Percentiles rank a stretch among this genome's conserved stretches.
phyloP scores from a whole-genome alignment of 2,888 invertebrate genomes.

The Agrotis clavis region DNA sequence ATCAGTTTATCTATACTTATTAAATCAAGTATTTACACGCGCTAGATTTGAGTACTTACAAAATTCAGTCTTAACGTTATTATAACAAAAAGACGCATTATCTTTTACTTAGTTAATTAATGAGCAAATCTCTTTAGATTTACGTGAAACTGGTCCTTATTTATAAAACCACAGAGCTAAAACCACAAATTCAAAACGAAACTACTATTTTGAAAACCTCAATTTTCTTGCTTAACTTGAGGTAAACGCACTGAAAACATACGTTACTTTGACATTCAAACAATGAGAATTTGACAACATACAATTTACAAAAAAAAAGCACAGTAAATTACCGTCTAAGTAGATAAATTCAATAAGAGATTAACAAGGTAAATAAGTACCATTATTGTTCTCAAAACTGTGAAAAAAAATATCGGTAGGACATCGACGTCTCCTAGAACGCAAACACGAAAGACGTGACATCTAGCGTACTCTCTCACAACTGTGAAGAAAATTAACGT shows the following conservation, averaged over 20 bases:
- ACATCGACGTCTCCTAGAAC: background rate
- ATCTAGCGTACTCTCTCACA: background rate
- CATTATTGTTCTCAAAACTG: background rate
- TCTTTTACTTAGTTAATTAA: background rate
- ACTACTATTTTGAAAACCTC: background rate
- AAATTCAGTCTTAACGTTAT: background rate
- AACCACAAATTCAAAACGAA: background rate
- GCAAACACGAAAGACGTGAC: background rate
- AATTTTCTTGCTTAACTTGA: background rate
- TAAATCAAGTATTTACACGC: constrained; percentile 12
- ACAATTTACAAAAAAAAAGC: constrained; percentile 4
- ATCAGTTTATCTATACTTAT: constrained; percentile 18
- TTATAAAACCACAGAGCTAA: background rate
- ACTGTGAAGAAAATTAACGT: background rate
- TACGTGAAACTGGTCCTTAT: background rate
- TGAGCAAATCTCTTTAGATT: background rate
- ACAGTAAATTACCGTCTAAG: background rate
- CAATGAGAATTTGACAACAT: constrained; percentile 5
- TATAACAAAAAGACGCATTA: background rate
- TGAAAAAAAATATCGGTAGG: background rate
- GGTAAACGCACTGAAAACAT: constrained; percentile 17
- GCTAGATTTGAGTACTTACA: background rate
- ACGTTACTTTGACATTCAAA: background rate
- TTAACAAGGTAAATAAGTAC: background rate
- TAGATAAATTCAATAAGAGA: background rate